Conservation (phyloP, 2,113 vertebrate species). For the Nettapus auritus region DNA sequence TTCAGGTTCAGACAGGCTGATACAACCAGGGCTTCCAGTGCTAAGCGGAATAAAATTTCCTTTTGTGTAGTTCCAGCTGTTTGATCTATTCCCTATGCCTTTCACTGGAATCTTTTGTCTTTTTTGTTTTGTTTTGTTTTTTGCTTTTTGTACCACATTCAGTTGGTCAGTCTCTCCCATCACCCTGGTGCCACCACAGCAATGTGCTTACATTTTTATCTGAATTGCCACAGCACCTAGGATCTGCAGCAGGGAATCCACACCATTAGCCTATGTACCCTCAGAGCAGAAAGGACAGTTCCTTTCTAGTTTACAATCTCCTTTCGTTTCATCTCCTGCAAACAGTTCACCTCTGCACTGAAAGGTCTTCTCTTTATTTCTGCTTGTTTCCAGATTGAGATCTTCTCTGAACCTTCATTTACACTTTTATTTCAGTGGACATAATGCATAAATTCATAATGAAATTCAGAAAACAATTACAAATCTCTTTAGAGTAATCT, state of each 20-base stretch:
- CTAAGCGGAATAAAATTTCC: background rate
- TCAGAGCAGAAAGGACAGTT: accelerated
- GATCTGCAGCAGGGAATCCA: accelerated
- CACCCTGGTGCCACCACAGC: accelerated
- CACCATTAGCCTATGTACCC: background rate
- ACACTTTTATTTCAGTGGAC: background rate
- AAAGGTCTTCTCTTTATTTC: background rate
- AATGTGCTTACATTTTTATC: accelerated
- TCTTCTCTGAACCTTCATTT: background rate
- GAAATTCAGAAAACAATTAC: background rate
- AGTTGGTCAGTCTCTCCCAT: background rate
- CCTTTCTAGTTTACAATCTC: accelerated
- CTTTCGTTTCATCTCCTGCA: background rate
- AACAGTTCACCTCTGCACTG: background rate
- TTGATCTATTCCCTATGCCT: background rate
- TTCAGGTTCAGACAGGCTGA: accelerated
- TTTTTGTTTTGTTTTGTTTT: accelerated
- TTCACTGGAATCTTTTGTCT: background rate
- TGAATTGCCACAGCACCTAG: accelerated
- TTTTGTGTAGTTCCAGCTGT: background rate
- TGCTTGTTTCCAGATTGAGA: background rate
- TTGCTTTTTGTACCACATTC: background rate
- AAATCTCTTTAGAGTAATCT: background rate
- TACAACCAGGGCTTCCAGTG: background rate
- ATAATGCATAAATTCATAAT: background rate